Conservation (phyloP, 2,113 vertebrate species). For the Peromyscus leucopus region DNA sequence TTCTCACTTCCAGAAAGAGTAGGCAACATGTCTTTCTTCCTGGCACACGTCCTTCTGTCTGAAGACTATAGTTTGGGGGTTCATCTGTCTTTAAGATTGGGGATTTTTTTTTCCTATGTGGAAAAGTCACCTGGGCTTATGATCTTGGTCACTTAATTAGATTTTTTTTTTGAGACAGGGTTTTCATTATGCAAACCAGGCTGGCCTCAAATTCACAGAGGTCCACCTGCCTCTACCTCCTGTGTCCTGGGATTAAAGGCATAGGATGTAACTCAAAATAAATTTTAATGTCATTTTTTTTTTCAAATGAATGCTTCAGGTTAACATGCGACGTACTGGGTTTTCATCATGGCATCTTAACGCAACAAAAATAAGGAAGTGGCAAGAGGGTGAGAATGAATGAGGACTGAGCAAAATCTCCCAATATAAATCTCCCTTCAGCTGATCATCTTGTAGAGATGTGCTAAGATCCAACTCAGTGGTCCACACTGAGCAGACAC, state of each 20-base stretch:
- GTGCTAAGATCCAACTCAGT: not conserved
- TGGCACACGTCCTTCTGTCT: not conserved
- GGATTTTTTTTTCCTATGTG: not conserved
- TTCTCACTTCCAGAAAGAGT: not conserved
- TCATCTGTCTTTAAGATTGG: not conserved
- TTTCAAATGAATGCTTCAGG: not conserved
- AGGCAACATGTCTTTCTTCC: not conserved
- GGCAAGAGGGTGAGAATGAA: not conserved
- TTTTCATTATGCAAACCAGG: not conserved
- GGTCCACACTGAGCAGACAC: not conserved
- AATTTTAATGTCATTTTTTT: not conserved
- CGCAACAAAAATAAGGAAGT: not conserved
- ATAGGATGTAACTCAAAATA: not conserved
- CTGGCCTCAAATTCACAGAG: not conserved
- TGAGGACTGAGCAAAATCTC: not conserved
- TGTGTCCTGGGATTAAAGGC: not conserved
- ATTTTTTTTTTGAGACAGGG: not conserved
- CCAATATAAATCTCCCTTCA: not conserved
- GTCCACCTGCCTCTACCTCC: no score
- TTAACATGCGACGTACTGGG: not conserved
- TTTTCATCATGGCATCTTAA: not conserved
- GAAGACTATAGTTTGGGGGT: not conserved
- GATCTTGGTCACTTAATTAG: not conserved
- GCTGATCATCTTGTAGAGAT: not conserved
- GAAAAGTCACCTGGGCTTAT: not conserved